Evolutionary conservation across 2,888 invertebrate genomes (phyloP).

Genomic region (Acanthosoma haemorrhoidale): DNA sequence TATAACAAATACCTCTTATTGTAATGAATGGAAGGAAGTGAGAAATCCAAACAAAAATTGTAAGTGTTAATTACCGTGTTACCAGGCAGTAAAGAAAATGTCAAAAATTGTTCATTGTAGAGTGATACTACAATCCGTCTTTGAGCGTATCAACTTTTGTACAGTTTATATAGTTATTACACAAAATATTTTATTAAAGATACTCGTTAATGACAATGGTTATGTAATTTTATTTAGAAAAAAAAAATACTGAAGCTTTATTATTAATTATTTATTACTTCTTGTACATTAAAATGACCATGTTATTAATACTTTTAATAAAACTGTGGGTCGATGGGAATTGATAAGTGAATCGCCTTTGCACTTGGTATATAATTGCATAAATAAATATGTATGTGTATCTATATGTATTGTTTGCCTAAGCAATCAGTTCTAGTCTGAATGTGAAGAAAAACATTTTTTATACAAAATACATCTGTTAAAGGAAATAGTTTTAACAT

Average conservation of each 20-base stretch:
- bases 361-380: not conserved
- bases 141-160: constrained; percentile 1
- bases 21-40: not conserved
- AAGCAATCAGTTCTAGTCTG: not conserved
- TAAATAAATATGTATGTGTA: not conserved
- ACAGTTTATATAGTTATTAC: not conserved
- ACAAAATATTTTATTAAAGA: not conserved
- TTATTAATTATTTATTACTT: constrained; percentile 9
- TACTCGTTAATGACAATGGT: constrained; percentile 1
- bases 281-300: not conserved
- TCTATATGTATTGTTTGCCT: not conserved
- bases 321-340: not conserved
- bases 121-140: constrained; percentile 1
- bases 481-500: not conserved
- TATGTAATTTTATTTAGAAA: not conserved
- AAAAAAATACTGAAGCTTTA: not conserved
- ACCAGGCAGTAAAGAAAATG: not conserved
- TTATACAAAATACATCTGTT: not conserved
- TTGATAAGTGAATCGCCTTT: not conserved
- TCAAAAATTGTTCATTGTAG: not conserved
- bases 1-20: not conserved
- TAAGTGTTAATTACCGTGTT: not conserved
- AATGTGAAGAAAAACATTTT: not conserved
- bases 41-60: not conserved
- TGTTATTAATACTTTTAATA: constrained; percentile 6